Base-by-base conservation (phyloP, 2,888 invertebrate genomes). In the Scaptomyza flava region DNA sequence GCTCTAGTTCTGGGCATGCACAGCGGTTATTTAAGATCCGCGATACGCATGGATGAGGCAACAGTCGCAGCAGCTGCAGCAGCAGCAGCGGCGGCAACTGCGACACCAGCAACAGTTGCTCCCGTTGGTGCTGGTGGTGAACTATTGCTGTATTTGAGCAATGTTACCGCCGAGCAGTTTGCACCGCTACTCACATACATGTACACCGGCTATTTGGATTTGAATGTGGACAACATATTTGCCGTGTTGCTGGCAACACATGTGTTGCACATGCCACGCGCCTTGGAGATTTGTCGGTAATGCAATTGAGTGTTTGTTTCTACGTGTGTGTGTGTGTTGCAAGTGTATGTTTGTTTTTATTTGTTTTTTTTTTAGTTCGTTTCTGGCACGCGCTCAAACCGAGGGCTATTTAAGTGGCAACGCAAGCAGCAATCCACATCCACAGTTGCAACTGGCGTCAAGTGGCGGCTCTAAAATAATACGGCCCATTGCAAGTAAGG, bases 201-300 rank as follows among this genome's bases (percentile, higher is more conserved):
- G 95, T 95, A 96, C 91, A 95, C 95, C 6, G 96, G 96, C 23
- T 94, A 94, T 76, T 91, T 96, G 81, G 95, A 95, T 84, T 92
- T 96, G 30, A 95, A 94, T 74, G 92, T 94, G 70, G 94, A 94
- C 63, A 96, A 96, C 91, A 95, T 96, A 72, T 95, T 95, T 91
- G 94, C 94, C 76, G 94, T 95, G 45, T 91, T 96, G 9, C 90
- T 95, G 67, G 95, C 95, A 6, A 95, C 95, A 9, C 95, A 95
- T 90, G 93, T 95, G 52, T 91, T 96, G 46, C 95, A 95, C 89
- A 95, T 96, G 95, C 95, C 95, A 2, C 93, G 95, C 12, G 95
- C 95, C 0, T 89, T 95, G 50, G 95, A 95, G 79, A 93, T 95
- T 74, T 95, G 95, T 90, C 93, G 92, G 91, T 92, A 79, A 68